Conservation (phyloP, 2,113 vertebrate species). For the Megaceryle maxima region DNA sequence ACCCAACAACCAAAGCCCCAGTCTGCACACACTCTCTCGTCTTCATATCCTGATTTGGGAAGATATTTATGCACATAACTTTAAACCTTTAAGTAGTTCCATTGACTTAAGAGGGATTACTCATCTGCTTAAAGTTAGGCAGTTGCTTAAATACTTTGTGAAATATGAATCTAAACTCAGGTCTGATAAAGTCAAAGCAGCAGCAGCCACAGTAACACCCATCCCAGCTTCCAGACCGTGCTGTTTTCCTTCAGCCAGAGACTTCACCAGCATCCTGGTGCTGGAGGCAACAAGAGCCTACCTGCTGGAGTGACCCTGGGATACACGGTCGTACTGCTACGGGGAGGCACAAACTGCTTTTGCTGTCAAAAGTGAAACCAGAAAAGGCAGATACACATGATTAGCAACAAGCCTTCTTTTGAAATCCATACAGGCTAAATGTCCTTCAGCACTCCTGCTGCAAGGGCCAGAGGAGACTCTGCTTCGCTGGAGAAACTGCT, state of each 20-base stretch:
- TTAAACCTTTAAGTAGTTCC: conserved; percentile 22
- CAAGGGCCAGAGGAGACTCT: background rate
- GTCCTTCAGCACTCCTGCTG: background rate
- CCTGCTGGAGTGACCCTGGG: background rate
- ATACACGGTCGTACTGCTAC: background rate
- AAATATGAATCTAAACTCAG: conserved; percentile 22
- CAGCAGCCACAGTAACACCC: background rate
- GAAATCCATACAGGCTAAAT: background rate
- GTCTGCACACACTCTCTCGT: background rate
- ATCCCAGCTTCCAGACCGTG: background rate
- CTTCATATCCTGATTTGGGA: background rate
- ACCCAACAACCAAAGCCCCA: background rate
- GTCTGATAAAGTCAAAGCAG: conserved; percentile 37
- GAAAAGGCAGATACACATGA: background rate
- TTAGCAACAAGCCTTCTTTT: background rate
- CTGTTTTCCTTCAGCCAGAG: background rate
- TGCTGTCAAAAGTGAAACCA: background rate
- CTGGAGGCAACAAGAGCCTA: background rate
- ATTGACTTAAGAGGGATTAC: conserved; percentile 46
- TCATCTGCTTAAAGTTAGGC: conserved; percentile 23
- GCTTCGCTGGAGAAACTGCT: background rate
- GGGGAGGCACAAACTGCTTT: background rate
- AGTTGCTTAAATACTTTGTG: conserved; percentile 8
- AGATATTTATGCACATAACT: conserved; percentile 12
- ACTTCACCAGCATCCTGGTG: background rate